Evolutionary conservation across 2,797 vertebrate species (phyloP).

Genomic region (Phrynocephalus vlangalii): DNA sequence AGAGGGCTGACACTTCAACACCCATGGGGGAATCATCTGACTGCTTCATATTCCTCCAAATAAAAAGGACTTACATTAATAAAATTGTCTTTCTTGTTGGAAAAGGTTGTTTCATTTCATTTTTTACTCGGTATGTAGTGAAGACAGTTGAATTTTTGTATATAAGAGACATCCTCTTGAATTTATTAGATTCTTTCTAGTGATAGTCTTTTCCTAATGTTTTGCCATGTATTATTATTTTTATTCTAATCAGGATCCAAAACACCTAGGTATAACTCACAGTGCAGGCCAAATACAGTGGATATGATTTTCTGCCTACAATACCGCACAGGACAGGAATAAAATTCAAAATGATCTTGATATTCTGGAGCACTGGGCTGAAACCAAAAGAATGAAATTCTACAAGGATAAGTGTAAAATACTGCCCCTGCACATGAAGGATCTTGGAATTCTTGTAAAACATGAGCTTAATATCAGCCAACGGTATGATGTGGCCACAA

Average conservation of each 20-base stretch:
- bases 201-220: not conserved
- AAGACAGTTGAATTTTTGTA: not conserved
- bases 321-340: too few relatives aligned
- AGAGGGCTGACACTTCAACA: slow-evolving; percentile 30
- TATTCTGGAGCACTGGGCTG: too few relatives aligned
- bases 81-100: slow-evolving; percentile 40
- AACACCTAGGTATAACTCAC: not conserved
- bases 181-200: slow-evolving; percentile 23
- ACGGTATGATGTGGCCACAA: too few relatives aligned
- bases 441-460: too few relatives aligned
- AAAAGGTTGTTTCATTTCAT: slow-evolving; percentile 48
- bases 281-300: not conserved
- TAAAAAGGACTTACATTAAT: slow-evolving; percentile 55
- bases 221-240: not conserved
- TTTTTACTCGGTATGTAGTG: slow-evolving; percentile 18
- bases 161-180: not conserved
- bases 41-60: slow-evolving; percentile 27
- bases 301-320: not conserved
- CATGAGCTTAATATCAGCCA: too few relatives aligned
- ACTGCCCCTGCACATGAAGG: too few relatives aligned
- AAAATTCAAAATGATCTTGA: too few relatives aligned
- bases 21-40: slow-evolving; percentile 24
- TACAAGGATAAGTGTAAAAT: too few relatives aligned
- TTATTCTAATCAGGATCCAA: not conserved
- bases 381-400: too few relatives aligned